Conservation (phyloP, 2,888 invertebrate species). For the Chrysolina oricalcia region DNA sequence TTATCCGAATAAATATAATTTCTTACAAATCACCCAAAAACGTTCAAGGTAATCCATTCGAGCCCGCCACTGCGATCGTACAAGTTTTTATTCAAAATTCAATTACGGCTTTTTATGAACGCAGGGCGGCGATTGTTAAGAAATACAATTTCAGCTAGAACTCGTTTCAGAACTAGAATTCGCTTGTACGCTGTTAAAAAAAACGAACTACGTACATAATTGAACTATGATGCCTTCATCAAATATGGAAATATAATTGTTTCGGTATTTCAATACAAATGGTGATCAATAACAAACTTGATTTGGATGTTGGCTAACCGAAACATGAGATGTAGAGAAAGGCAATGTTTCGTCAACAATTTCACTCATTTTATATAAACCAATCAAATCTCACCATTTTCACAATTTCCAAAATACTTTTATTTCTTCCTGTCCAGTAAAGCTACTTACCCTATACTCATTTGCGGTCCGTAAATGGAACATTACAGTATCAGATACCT, state of each 20-base stretch:
- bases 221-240: conserved; percentile 17
- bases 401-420: no score
- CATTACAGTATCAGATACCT: no score
- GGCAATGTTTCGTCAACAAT: no score
- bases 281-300: conserved; percentile 18
- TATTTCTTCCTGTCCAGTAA: no score
- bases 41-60: not conserved
- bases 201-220: conserved; percentile 13
- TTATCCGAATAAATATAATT: no score
- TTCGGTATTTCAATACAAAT: conserved; percentile 14
- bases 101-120: conserved; percentile 29
- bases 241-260: conserved; percentile 29
- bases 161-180: conserved; percentile 29
- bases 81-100: conserved; percentile 32
- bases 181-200: conserved; percentile 2
- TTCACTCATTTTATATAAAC: no score
- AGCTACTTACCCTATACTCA: no score
- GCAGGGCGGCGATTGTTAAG: conserved; percentile 27
- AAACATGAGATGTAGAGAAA: not conserved
- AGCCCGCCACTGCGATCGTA: conserved; percentile 31
- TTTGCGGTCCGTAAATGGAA: no score
- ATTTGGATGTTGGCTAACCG: not conserved
- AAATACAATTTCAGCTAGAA: conserved; percentile 31
- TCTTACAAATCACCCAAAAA: no score
- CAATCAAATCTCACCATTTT: no score